Evolutionary conservation across 2,888 invertebrate genomes (phyloP), one percentile per base, ranked within the genome.

Genomic region (Cistogaster globosa): DNA sequence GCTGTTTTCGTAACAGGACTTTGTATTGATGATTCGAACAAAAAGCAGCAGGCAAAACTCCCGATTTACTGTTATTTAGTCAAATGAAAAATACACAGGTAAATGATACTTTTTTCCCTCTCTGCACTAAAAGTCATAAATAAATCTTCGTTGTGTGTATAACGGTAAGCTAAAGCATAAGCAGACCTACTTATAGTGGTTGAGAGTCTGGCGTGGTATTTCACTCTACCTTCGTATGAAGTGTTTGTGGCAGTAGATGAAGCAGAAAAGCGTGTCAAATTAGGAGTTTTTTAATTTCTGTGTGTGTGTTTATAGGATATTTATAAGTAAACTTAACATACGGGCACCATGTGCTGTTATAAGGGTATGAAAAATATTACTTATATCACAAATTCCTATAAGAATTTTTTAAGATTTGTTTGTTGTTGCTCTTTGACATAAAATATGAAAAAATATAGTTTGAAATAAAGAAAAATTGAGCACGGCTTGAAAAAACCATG

Each of bases 211-310:
- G 69, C 55, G 38, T 51, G 57, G 60, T 32, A 1, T 68, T n/a
- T 18, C 9, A 18, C 12, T 45, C 16, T 11, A 11, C 11, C 48
- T 16, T 51, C n/a, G 1, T 53, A 20, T 18, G 51, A 8, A 68
- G 18, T 62, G 42, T 53, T 60, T 75, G 62, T 62, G 75, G 36
- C 60, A 45, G 55, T 68, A 38, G n/a, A 77, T 74, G 77, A 84
- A 84, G 72, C 77, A 51, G 72, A 81, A 77, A 85, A 85, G 85
- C 81, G 75, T 85, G 82, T 78, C 78, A 78, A 85, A 85, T 85
- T 85, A 69, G n/a, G 65, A 58, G 53, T 26, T 12, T 38, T 7
- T 38, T 38, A 5, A 5, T 5, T 9, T 63, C 26, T 62, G 60
- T 9, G 22, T 62, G 60, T 55, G 22, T 62, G 0, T 60, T 58